These are phyloP conservation scores for Synanthedon andrenaeformis DNA, from an alignment of 2,888 invertebrate genomes.

Conservation along the genomic window DNA sequence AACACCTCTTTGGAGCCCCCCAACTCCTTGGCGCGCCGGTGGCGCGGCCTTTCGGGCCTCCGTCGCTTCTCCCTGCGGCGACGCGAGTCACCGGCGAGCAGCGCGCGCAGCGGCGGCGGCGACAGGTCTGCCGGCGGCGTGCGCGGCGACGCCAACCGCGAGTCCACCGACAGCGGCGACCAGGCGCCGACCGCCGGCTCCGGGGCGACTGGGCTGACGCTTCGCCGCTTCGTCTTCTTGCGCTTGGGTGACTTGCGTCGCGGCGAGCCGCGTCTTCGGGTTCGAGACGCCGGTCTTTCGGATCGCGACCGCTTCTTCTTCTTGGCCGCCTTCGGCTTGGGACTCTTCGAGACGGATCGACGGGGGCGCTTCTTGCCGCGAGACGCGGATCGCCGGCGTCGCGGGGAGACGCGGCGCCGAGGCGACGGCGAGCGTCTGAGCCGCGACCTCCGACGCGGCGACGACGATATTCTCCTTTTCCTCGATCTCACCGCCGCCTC, in stretches of 20 bases:
- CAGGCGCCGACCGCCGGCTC: constrained; percentile 18
- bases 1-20: constrained; percentile 90
- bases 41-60: constrained; percentile 19
- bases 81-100: constrained; percentile 72
- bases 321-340: constrained; percentile 27
- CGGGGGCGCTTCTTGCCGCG: constrained; percentile 29
- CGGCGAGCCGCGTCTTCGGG: constrained; percentile 18
- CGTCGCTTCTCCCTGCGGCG: constrained; percentile 21
- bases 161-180: constrained; percentile 40
- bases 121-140: constrained; percentile 69
- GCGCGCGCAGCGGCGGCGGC: constrained; percentile 51
- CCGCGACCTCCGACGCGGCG: constrained; percentile 13
- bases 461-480: constrained; percentile 6
- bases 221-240: constrained; percentile 36
- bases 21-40: constrained; percentile 41
- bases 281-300: constrained; percentile 16
- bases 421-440: constrained; percentile 25
- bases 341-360: constrained; percentile 20
- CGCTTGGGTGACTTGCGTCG: constrained; percentile 33
- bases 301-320: constrained; percentile 40
- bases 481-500: constrained; percentile 8
- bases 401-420: constrained; percentile 18
- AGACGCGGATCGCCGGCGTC: constrained; percentile 25
- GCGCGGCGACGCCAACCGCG: constrained; percentile 72
- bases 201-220: constrained; percentile 28